Base-by-base conservation (phyloP, 2,888 invertebrate species). In the Homarus gammarus region DNA sequence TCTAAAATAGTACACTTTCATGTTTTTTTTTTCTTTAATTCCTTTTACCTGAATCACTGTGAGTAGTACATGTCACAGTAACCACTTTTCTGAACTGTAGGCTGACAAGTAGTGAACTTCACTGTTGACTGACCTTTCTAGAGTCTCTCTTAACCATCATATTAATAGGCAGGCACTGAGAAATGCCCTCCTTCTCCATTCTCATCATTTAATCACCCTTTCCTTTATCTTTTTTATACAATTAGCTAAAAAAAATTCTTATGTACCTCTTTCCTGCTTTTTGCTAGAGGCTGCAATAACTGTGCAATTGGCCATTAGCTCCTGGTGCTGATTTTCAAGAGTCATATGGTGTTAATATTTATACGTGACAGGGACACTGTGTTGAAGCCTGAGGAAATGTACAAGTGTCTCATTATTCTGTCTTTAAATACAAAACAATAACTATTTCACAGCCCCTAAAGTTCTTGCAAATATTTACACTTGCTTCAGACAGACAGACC, bases 301-400 rank as follows among this genome's bases (percentile, higher is more conserved):
- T 56, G 88, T 89, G 88, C 88, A 89, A 89, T 89, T 89, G 88
- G 88, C 88, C 88, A 70, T 68, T 81, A 73, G 84, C 88, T 89
- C 86, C 79, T 89, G 88, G 88, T 89, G 88, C 88, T 89, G 88
- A 89, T 79, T 89, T 89, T 83, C 82, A 83, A 70, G 78, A 86
- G 88, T 89, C 88, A 78, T 84, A 75, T 89, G 83, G 83, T 89
- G 73, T 89, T 89, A 78, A 77, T 84, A 73, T 75, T 78, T 49
- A 79, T 72, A 40, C 27, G 86, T 68, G 86, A 77, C 78, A 51
- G 70, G 73, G 73, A 49, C 56, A 56, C 56, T 36, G 73, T n/a
- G 56, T 40, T 36, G 38, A 49, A 38, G 51, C 51, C 36, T 38
- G 72, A 51, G 84, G 56, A 68, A 36, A 15, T 18, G 31, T 36